These are phyloP conservation scores for Maccullochella peelii DNA, from an alignment of 2,113 vertebrate species.

Conservation along the genomic window DNA sequence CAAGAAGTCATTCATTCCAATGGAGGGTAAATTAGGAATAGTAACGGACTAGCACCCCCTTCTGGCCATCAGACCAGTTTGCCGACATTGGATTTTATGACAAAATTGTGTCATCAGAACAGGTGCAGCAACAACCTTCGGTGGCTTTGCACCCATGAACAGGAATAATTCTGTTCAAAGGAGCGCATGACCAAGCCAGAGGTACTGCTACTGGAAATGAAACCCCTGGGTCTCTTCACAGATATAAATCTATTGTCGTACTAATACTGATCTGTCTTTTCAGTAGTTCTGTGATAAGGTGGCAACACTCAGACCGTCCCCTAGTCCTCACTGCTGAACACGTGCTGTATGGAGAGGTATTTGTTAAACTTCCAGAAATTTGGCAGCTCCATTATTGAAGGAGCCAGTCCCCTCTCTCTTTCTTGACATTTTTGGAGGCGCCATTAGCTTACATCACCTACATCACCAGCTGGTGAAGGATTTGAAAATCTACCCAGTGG, in stretches of 20 bases:
- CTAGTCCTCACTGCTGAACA: too few relatives aligned
- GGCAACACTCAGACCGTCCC: too few relatives aligned
- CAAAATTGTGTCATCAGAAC: neutral
- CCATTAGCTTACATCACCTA: constrained; percentile 20
- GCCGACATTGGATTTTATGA: neutral
- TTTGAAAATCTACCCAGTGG: constrained; percentile 15
- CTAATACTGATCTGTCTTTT: neutral
- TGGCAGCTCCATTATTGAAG: neutral
- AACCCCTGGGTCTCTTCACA: neutral
- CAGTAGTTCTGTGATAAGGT: too few relatives aligned
- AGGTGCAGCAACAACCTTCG: neutral
- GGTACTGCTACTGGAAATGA: neutral
- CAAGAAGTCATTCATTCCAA: neutral
- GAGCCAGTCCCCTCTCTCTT: neutral
- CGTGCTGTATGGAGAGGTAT: neutral
- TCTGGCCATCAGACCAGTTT: neutral
- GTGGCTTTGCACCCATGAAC: neutral
- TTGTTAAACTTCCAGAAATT: neutral
- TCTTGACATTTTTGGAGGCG: constrained; percentile 17
- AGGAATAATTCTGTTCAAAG: neutral
- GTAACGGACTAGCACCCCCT: neutral
- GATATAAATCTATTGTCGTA: too few relatives aligned
- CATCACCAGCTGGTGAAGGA: neutral
- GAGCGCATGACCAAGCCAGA: too few relatives aligned
- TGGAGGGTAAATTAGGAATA: neutral